Evolutionary conservation across 2,797 vertebrate genomes (phyloP), one percentile per base, ranked within the genome.

Genomic region (Pygocentrus nattereri): DNA sequence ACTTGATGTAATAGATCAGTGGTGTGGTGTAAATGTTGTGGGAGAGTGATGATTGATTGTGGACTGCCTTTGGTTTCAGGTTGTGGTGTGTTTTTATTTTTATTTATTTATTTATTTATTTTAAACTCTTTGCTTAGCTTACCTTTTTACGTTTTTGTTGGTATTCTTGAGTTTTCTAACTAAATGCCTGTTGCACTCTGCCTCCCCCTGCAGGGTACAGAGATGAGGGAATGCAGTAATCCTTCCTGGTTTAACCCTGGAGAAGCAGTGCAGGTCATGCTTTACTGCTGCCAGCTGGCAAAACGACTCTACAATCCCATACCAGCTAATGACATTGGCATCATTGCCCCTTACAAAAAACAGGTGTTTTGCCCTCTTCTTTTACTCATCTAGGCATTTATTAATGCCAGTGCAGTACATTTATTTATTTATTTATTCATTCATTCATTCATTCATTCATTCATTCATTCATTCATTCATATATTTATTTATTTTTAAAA

Each of bases 161-260:
- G 2, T 23, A 23, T 19, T 64, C 5, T 3, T 30, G 62, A 18
- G 56, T 56, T 6, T 64, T 67, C 16, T 64, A 61, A 61, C 30
- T 15, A n/a, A n/a, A n/a, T 5, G 8, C 23, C 25, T 65, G 27
- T 30, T 67, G n/a, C n/a, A n/a, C 27, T 78, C 1, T 30, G 0
- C 67, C 11, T 65, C 21, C 38, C 25, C 0, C 16, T 69, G 23
- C 82, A 99, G 98, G 97, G 97, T 52, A 94, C 19, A 2, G 97
- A 99, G 91, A 94, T 95, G 86, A 96, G 96, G 11, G 98, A 99
- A 90, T 94, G 96, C 38, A 90, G 47, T 69, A 99, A 95, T 88
- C 96, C 96, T 0, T 99, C 98, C 0, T 97, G 97, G 98, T 99
- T 99, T 89, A 99, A 98, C 88, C 95, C 98, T 0, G 89, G 91